Conservation (phyloP, 2,113 vertebrate genomes). For the Tachysurus fulvidraco region DNA sequence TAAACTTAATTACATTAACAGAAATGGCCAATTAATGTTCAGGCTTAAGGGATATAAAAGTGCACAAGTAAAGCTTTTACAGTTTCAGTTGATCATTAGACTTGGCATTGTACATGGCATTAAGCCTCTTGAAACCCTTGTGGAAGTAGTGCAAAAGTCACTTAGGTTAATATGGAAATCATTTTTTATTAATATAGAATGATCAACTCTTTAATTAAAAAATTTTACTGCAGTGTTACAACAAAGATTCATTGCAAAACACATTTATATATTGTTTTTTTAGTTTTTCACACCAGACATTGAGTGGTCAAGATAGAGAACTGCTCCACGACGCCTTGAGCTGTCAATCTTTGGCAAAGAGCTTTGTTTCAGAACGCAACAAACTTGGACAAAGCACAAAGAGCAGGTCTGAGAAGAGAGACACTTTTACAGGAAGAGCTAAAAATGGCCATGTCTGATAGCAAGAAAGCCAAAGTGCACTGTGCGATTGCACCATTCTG, state of each 20-base stretch:
- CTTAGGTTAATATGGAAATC: background rate
- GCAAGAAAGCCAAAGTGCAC: background rate
- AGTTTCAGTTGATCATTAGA: background rate
- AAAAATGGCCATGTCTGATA: slow-evolving; percentile 15
- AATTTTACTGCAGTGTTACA: background rate
- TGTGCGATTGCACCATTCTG: background rate
- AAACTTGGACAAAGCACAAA: background rate
- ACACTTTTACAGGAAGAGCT: slow-evolving; percentile 10
- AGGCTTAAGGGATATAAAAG: background rate
- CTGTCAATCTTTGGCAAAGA: slow-evolving; percentile 25
- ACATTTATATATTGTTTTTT: too few species aligned
- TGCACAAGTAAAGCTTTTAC: background rate
- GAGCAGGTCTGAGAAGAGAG: slow-evolving; percentile 11
- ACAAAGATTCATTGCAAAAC: background rate
- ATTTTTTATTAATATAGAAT: background rate
- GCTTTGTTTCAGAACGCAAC: background rate
- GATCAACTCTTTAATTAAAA: background rate
- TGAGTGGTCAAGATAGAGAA: background rate
- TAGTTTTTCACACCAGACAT: background rate
- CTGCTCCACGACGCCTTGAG: background rate
- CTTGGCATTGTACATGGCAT: background rate
- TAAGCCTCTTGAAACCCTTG: background rate
- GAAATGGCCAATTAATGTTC: slow-evolving; percentile 12
- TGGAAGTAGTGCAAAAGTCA: background rate
- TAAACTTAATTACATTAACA: slow-evolving; percentile 1